Percentiles rank a stretch among this genome's conserved stretches.
Conservation (phyloP, 2,797 vertebrate species). For the Myiothlypis chrysogaster region DNA sequence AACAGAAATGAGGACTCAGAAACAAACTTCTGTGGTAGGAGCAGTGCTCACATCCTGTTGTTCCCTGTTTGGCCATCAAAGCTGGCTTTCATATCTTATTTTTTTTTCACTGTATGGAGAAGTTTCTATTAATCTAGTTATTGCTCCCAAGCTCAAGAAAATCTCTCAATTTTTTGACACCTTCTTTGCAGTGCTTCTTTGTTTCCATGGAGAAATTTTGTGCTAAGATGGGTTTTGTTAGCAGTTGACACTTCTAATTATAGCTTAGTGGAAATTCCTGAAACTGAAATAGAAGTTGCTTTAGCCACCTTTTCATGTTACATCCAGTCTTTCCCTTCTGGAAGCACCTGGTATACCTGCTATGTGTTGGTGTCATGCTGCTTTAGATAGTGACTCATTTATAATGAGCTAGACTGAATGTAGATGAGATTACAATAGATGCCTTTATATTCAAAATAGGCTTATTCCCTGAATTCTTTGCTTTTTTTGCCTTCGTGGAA, state of each 20-base stretch:
- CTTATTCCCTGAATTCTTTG: neutral
- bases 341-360: neutral
- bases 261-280: slow-evolving; percentile 9
- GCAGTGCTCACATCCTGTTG: neutral
- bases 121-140: slow-evolving; percentile 12
- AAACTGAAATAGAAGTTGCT: slow-evolving; percentile 29
- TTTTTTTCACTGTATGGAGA: neutral
- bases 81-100: neutral
- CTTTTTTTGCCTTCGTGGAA: neutral
- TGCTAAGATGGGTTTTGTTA: neutral
- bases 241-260: slow-evolving; percentile 20
- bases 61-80: neutral
- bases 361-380: neutral
- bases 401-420: neutral
- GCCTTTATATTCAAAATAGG: neutral
- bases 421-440: neutral
- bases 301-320: slow-evolving; percentile 25
- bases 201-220: slow-evolving; percentile 56
- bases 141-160: slow-evolving; percentile 6
- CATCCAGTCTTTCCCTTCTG: slow-evolving; percentile 2
- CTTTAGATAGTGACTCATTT: neutral
- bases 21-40: neutral
- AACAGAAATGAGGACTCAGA: neutral
- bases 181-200: neutral
- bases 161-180: neutral